phyloP scores from a whole-genome alignment of 2,113 vertebrate genomes.

The Pelobates fuscus region DNA sequence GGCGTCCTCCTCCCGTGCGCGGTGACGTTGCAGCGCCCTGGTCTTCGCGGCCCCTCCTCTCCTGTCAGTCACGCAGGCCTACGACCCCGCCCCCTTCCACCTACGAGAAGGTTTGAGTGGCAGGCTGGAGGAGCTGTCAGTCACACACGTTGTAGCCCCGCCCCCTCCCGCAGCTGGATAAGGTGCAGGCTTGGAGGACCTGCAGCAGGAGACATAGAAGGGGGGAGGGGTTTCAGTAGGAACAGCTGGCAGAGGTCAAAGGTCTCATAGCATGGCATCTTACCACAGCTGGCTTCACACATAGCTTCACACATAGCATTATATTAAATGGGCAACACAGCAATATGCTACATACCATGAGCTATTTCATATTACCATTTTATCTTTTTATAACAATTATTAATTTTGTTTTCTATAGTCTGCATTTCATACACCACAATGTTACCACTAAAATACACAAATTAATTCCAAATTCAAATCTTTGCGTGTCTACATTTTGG shows the following conservation, averaged over 20 bases:
- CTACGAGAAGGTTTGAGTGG: neutral
- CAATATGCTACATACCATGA: no score
- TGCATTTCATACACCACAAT: no score
- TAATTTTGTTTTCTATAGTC: no score
- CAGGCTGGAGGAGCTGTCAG: neutral
- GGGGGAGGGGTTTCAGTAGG: constrained; percentile 37
- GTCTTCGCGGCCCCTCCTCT: constrained; percentile 69
- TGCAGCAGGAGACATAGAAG: constrained; percentile 45
- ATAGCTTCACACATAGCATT: no score
- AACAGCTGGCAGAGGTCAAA: constrained; percentile 35
- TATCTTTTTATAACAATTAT: no score
- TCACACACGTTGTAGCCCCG: neutral
- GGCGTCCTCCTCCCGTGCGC: constrained; percentile 68
- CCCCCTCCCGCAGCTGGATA: neutral
- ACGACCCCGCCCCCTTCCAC: constrained; percentile 6
- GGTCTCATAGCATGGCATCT: no score
- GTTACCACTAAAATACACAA: no score
- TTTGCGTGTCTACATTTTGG: no score
- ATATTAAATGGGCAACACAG: no score
- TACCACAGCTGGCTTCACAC: no score
- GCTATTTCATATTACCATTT: no score
- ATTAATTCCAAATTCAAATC: no score
- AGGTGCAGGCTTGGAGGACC: constrained; percentile 34
- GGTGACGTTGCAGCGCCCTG: constrained; percentile 78
- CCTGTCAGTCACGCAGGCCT: constrained; percentile 57